A percentile compares a stretch with the other conserved stretches of the same genome.
Evolutionary conservation across 2,113 vertebrate genomes (phyloP).

Genomic region (Peromyscus californicus): DNA sequence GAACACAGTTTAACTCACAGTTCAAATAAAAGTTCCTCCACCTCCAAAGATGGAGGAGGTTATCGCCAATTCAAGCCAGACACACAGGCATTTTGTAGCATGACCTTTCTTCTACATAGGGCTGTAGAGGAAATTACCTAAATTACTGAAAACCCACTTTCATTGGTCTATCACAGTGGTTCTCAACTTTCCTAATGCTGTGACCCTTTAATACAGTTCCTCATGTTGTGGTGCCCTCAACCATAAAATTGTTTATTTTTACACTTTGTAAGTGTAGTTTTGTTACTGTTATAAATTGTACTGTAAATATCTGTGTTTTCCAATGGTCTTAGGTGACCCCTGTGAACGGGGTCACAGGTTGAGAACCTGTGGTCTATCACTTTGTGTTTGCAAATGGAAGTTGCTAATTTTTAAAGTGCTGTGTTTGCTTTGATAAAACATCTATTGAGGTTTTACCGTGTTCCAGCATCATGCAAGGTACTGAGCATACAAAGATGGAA

Average conservation of each 20-base stretch:
- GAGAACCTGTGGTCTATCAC: neutral
- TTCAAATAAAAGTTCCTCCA: neutral
- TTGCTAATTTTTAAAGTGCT: neutral
- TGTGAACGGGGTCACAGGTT: neutral
- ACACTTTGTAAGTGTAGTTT: neutral
- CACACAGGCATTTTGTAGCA: neutral
- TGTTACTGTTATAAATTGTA: neutral
- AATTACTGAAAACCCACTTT: constrained; percentile 37
- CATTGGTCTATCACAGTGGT: neutral
- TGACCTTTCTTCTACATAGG: neutral
- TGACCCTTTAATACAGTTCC: neutral
- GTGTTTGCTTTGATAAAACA: neutral
- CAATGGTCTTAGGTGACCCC: neutral
- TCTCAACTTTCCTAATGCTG: neutral
- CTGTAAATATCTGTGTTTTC: neutral
- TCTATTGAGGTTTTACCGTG: neutral
- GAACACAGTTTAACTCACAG: constrained; percentile 6
- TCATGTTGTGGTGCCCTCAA: neutral
- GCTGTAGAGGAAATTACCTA: neutral
- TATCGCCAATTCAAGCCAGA: neutral
- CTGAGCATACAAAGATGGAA: neutral
- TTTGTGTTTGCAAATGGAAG: constrained; percentile 1
- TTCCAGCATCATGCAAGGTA: neutral
- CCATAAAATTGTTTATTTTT: neutral
- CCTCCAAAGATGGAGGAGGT: neutral